phyloP scores from a whole-genome alignment of 2,797 vertebrate species.

The Acridotheres tristis region DNA sequence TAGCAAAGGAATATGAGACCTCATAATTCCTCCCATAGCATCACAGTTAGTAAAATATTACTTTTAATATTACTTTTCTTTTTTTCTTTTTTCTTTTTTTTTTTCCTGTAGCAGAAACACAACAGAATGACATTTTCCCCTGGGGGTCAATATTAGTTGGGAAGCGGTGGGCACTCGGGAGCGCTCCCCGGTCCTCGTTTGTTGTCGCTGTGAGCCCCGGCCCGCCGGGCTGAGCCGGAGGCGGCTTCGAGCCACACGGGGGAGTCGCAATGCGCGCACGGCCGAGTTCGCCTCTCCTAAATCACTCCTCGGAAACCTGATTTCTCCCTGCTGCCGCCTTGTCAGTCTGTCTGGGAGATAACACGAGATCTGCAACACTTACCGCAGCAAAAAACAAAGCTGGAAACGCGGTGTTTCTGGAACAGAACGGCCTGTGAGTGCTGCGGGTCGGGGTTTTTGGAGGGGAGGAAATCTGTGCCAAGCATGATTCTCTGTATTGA shows the following conservation, averaged over 20 bases:
- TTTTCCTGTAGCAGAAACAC: not conserved
- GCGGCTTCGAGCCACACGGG: conserved; percentile 70
- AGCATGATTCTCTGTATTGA: not conserved
- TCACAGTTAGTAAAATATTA: not conserved
- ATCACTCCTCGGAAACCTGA: conserved; percentile 40
- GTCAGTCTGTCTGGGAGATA: conserved; percentile 10
- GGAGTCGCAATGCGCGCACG: conserved; percentile 68
- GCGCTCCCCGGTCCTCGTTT: not conserved
- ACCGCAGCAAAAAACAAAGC: not conserved
- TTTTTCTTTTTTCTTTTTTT: not conserved
- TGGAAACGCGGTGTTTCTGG: not conserved
- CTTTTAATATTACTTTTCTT: not conserved
- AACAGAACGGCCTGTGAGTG: not conserved
- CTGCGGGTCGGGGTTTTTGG: not conserved
- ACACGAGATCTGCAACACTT: not conserved
- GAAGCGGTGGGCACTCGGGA: not conserved
- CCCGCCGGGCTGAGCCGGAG: not conserved
- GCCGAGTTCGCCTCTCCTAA: conserved; percentile 15
- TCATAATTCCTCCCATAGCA: conserved; percentile 28
- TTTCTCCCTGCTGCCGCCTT: conserved; percentile 26
- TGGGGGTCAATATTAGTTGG: not conserved
- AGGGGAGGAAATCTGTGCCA: not conserved
- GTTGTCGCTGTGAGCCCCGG: not conserved
- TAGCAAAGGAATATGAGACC: conserved; percentile 38
- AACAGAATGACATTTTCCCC: not conserved